phyloP scores from a whole-genome alignment of 2,888 invertebrate genomes.

The Dicycla oo region DNA sequence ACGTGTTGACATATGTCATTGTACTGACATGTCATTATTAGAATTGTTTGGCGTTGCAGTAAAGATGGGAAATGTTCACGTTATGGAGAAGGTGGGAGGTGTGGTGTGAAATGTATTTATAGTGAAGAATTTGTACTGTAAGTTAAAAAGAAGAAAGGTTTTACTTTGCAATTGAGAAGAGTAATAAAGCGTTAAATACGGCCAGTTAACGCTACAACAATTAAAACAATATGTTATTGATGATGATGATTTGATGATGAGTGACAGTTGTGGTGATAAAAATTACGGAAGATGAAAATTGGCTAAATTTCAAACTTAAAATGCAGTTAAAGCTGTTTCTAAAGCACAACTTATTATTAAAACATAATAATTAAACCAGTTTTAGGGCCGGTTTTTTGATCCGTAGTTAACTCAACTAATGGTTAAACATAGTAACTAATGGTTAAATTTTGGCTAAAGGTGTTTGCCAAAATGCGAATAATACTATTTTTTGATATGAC shows the following conservation, averaged over 20 bases:
- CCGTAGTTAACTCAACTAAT: too few species aligned
- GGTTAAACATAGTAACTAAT: too few species aligned
- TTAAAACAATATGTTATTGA: too few species aligned
- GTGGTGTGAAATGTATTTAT: background rate
- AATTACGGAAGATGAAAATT: background rate
- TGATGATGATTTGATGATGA: too few species aligned
- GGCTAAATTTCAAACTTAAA: background rate
- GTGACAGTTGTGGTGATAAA: too few species aligned
- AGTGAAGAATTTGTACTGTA: background rate
- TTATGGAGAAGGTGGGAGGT: background rate
- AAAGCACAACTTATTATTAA: background rate
- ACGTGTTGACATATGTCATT: slow-evolving; percentile 62
- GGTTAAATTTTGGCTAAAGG: too few species aligned
- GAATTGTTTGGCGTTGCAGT: slow-evolving; percentile 51
- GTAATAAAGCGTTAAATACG: background rate
- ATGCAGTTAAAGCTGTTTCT: background rate
- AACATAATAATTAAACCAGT: background rate
- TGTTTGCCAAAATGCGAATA: too few species aligned
- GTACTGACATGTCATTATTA: slow-evolving; percentile 67
- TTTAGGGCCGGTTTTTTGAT: too few species aligned
- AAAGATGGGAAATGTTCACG: slow-evolving; percentile 37
- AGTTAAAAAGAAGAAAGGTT: background rate
- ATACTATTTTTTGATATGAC: too few species aligned
- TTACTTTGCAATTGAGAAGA: background rate
- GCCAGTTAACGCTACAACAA: background rate